Evolutionary conservation across 2,888 invertebrate genomes (phyloP).

Genomic region (Hyles lineata): DNA sequence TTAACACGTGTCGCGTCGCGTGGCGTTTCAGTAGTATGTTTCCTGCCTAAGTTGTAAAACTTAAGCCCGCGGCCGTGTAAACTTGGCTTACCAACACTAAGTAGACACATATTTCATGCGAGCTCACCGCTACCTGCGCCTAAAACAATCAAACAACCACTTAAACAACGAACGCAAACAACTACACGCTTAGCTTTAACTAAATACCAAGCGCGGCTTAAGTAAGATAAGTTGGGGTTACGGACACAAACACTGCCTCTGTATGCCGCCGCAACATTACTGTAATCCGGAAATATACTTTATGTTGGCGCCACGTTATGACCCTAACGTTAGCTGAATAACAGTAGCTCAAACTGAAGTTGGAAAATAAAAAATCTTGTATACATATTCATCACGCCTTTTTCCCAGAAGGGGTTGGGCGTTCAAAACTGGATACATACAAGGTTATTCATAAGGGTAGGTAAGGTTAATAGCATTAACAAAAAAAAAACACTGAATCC

Average conservation of each 20-base stretch:
- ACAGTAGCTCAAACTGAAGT: too few species aligned
- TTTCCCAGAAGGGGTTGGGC: too few species aligned
- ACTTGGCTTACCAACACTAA: constrained; percentile 77
- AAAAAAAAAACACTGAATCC: too few species aligned
- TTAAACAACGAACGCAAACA: constrained; percentile 61
- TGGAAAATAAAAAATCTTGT: too few species aligned
- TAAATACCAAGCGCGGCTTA: constrained; percentile 80
- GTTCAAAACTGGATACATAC: too few species aligned
- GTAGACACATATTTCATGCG: constrained; percentile 80
- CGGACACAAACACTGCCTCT: constrained; percentile 33
- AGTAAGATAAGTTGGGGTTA: constrained; percentile 74
- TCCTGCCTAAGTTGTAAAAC: constrained; percentile 72
- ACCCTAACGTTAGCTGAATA: too few species aligned
- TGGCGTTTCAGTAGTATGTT: too few species aligned
- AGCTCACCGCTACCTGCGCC: constrained; percentile 77
- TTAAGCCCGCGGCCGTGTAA: constrained; percentile 64
- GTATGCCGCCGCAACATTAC: constrained; percentile 6
- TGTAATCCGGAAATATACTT: not conserved
- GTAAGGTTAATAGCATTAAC: too few species aligned
- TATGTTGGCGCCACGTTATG: too few species aligned
- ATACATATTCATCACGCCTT: too few species aligned
- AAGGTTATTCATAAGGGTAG: too few species aligned
- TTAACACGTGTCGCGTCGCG: too few species aligned
- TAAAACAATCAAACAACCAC: constrained; percentile 82
- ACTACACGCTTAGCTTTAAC: constrained; percentile 75